A percentile compares a stretch with the other conserved stretches of the same genome.
These are phyloP conservation scores for Eriosoma lanigerum DNA, from an alignment of 1,140 invertebrate species.

Conservation along the genomic window DNA sequence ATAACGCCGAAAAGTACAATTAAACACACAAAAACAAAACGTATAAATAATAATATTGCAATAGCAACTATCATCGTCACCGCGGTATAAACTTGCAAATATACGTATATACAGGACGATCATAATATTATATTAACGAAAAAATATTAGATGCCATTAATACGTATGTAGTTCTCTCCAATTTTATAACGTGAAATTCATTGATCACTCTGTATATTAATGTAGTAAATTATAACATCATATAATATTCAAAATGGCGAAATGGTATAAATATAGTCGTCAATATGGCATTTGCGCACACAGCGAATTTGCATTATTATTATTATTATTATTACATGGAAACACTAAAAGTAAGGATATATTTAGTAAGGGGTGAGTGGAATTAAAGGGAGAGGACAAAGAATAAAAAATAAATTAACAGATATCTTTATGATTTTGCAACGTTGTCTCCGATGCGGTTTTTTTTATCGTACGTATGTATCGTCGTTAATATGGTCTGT, in stretches of 20 bases:
- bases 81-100: too few species aligned
- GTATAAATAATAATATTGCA: neutral
- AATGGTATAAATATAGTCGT: neutral
- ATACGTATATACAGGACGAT: too few species aligned
- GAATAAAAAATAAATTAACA: constrained; percentile 6
- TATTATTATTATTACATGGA: neutral
- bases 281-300: neutral
- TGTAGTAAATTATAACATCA: too few species aligned
- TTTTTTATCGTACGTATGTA: too few species aligned
- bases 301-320: constrained; percentile 33
- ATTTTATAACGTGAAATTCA: too few species aligned
- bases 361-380: too few species aligned
- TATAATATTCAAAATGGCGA: constrained; percentile 42
- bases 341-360: too few species aligned
- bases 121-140: too few species aligned
- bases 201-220: too few species aligned
- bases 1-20: neutral
- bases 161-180: too few species aligned
- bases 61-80: neutral
- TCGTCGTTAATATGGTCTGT: too few species aligned
- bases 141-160: too few species aligned
- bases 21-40: neutral
- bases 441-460: neutral
- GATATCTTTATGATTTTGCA: neutral
- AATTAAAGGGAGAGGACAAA: neutral